Evolutionary conservation across 2,888 invertebrate species (phyloP), one percentile per base, ranked within the genome.

Genomic region (Microdon myrmicae): DNA sequence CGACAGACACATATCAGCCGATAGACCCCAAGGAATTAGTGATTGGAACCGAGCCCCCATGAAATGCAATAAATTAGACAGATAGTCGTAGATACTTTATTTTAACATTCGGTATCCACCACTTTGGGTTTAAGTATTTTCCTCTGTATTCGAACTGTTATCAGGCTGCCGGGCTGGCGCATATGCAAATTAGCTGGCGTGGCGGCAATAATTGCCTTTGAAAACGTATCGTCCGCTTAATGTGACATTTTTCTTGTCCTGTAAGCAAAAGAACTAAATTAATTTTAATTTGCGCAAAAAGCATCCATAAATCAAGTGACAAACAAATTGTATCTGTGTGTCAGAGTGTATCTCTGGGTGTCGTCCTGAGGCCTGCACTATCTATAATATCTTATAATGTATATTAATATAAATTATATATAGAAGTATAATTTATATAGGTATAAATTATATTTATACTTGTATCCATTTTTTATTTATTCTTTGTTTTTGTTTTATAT

Each of bases 21-120:
- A 64, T 64, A 58, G 58, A 41, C 43, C 58, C 51, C 58, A 47
- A 39, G n/a, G 51, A 64, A 58, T 53, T 37, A 26, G 29, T 34
- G 58, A 64, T 58, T 45, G 64, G 64, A 64, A 64, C 64, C 44
- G 29, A 14, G 16, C 44, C 28, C 17, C n/a, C n/a, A 12, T 3
- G 3, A n/a, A 54, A 54, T 61, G 45, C 56, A n/a, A n/a, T n/a
- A n/a, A n/a, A n/a, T n/a, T n/a, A n/a, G n/a, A n/a, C n/a, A n/a
- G n/a, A n/a, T n/a, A n/a, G n/a, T n/a, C n/a, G n/a, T n/a, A n/a
- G n/a, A n/a, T n/a, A n/a, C n/a, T n/a, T n/a, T n/a, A n/a, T n/a
- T n/a, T n/a, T n/a, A n/a, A n/a, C n/a, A n/a, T n/a, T n/a, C n/a
- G n/a, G n/a, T n/a, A n/a, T n/a, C n/a, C n/a, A n/a, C n/a, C n/a